A percentile compares a stretch with the other conserved stretches of the same genome.
phyloP scores from a whole-genome alignment of 2,113 vertebrate species.

The Ictalurus furcatus region DNA sequence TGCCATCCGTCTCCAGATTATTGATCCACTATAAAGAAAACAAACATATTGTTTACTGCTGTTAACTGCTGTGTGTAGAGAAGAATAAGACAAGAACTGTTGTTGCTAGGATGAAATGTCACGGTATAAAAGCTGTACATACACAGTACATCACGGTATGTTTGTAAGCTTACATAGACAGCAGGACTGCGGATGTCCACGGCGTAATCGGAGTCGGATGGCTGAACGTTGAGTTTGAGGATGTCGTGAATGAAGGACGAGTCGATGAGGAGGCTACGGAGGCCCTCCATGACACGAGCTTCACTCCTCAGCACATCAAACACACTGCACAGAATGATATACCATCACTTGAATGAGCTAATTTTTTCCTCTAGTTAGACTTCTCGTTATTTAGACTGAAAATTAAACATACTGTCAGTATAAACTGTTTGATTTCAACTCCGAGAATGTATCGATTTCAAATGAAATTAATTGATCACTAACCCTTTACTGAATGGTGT shows the following conservation, averaged over 20 bases:
- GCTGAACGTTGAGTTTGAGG: slow-evolving; percentile 91
- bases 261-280: slow-evolving; percentile 87
- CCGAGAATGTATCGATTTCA: neutral
- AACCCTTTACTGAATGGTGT: neutral
- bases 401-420: neutral
- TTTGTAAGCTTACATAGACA: slow-evolving; percentile 80
- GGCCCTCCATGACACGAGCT: slow-evolving; percentile 91
- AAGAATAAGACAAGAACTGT: neutral
- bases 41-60: neutral
- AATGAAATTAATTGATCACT: neutral
- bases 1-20: slow-evolving; percentile 88
- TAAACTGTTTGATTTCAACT: neutral
- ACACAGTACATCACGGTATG: neutral
- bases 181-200: slow-evolving; percentile 92
- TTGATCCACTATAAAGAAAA: slow-evolving; percentile 87
- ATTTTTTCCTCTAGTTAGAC: neutral
- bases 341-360: neutral
- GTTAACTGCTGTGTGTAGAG: neutral
- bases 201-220: slow-evolving; percentile 89
- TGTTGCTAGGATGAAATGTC: neutral
- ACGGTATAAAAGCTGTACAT: neutral
- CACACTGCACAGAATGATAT: slow-evolving; percentile 70
- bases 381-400: neutral
- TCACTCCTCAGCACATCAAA: slow-evolving; percentile 93
- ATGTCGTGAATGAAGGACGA: slow-evolving; percentile 87